These are phyloP conservation scores for Vanacampus margaritifer DNA, from an alignment of 2,113 vertebrate genomes.

Conservation along the genomic window DNA sequence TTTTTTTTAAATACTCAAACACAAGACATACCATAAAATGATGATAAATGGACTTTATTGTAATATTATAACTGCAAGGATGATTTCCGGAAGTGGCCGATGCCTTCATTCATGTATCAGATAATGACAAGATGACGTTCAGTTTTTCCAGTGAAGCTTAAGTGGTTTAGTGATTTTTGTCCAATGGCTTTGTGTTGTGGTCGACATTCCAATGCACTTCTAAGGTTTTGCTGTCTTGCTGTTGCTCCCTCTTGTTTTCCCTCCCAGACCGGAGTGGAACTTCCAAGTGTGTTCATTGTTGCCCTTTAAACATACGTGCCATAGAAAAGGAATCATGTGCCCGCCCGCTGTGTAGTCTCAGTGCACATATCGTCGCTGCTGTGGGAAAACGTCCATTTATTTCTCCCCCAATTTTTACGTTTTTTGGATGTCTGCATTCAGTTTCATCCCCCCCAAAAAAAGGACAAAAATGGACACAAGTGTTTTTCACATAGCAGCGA, in stretches of 20 bases:
- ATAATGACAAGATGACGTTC: constrained; percentile 16
- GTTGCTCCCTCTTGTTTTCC: constrained; percentile 19
- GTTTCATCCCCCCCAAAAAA: too few species aligned
- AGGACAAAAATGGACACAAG: too few species aligned
- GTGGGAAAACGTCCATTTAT: too few species aligned
- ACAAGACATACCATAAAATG: neutral
- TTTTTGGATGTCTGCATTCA: too few species aligned
- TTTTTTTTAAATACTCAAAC: neutral
- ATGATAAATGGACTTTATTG: neutral
- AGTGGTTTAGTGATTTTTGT: constrained; percentile 41
- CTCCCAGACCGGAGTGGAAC: constrained; percentile 21
- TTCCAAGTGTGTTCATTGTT: constrained; percentile 19
- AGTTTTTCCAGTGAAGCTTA: constrained; percentile 41
- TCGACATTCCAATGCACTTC: constrained; percentile 55
- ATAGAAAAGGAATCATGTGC: constrained; percentile 37
- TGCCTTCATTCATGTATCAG: neutral
- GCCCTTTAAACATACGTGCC: constrained; percentile 41
- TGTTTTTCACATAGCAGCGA: too few species aligned
- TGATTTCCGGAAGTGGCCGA: neutral
- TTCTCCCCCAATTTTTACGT: too few species aligned
- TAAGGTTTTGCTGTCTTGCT: constrained; percentile 24
- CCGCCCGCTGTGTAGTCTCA: constrained; percentile 19
- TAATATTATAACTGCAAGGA: constrained; percentile 2
- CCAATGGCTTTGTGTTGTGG: constrained; percentile 47
- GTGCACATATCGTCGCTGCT: constrained; percentile 8